Conservation (phyloP, 2,888 invertebrate species). For the Lepidocyrtoides sp. region DNA sequence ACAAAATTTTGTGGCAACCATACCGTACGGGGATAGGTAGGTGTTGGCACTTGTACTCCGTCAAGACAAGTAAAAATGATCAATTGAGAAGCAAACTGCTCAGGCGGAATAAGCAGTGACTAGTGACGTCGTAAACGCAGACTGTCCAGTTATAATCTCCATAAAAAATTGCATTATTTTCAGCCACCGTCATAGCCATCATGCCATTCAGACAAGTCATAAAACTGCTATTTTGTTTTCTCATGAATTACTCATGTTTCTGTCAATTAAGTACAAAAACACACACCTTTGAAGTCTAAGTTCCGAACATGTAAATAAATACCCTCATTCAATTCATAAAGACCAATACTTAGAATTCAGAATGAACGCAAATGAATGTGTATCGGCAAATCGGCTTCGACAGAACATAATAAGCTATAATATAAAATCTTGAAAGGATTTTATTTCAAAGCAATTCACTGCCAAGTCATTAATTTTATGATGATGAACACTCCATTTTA, state of each 20-base stretch:
- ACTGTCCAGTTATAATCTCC: too few species aligned
- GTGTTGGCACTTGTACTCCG: too few species aligned
- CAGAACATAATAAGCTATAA: too few species aligned
- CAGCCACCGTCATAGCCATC: neutral
- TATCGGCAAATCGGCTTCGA: neutral
- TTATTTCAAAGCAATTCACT: constrained; percentile 55
- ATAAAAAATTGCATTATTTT: too few species aligned
- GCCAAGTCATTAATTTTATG: constrained; percentile 63
- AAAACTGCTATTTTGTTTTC: constrained; percentile 80
- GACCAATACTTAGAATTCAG: constrained; percentile 2
- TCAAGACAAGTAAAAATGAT: too few species aligned
- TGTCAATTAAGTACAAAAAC: constrained; percentile 73
- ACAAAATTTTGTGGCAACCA: too few species aligned
- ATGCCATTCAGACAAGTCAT: constrained; percentile 15
- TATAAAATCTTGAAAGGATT: constrained; percentile 25
- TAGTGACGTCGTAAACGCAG: too few species aligned
- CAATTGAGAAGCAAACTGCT: too few species aligned
- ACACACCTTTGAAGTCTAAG: constrained; percentile 15
- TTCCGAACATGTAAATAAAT: neutral
- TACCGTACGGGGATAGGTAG: too few species aligned
- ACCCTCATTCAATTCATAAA: neutral
- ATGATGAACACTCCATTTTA: constrained; percentile 44
- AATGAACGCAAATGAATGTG: too few species aligned
- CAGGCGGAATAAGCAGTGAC: too few species aligned
- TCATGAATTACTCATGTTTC: constrained; percentile 82